Conservation (phyloP, 2,888 invertebrate species). For the Cactoblastis cactorum region DNA sequence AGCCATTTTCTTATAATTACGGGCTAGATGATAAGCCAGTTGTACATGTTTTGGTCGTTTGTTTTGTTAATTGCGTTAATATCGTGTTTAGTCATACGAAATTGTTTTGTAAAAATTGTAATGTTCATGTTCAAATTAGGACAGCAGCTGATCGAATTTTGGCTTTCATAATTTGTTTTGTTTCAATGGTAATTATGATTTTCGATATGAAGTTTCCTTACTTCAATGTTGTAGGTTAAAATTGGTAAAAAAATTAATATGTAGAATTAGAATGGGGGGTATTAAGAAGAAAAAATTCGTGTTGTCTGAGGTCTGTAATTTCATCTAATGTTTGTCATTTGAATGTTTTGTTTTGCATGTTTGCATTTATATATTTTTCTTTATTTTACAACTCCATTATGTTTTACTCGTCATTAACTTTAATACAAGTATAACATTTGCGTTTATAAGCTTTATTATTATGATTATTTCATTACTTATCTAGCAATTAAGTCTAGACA, state of each 20-base stretch:
- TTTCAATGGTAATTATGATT: background rate
- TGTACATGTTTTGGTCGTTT: conserved; percentile 5
- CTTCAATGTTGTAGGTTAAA: no score
- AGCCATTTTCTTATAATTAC: conserved; percentile 12
- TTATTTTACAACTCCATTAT: no score
- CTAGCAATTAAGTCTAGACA: conserved; percentile 7
- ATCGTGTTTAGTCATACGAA: background rate
- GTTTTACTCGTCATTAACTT: no score
- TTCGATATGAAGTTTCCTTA: no score
- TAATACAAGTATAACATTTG: no score
- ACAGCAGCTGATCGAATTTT: background rate
- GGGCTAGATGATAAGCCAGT: conserved; percentile 9
- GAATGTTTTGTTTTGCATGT: no score
- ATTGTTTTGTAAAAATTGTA: conserved; percentile 1
- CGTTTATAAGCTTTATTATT: background rate
- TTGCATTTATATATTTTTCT: no score
- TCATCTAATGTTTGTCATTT: no score
- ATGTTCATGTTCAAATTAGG: background rate
- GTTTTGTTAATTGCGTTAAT: conserved; percentile 4
- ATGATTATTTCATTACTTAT: background rate
- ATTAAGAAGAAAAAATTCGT: no score
- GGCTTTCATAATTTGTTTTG: background rate
- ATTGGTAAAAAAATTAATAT: no score
- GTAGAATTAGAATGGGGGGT: no score
- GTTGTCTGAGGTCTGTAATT: no score